Conservation (phyloP, 2,888 invertebrate genomes). For the Xylota segnis region DNA sequence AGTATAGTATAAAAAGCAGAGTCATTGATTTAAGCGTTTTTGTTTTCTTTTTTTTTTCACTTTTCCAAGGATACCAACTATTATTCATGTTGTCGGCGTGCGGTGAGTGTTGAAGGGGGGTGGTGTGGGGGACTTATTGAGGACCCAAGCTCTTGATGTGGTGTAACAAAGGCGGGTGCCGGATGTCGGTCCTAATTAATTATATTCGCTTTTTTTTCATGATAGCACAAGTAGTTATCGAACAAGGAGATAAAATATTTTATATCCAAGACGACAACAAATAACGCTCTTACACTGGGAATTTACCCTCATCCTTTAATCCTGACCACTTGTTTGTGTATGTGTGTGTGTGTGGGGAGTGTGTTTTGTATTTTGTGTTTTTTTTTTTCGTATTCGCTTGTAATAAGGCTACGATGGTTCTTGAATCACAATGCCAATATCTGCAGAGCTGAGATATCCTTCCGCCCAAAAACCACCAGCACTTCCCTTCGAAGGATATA, state of each 20-base stretch:
- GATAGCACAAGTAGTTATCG: slow-evolving; percentile 70
- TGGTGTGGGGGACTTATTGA: slow-evolving; percentile 2
- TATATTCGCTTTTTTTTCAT: slow-evolving; percentile 55
- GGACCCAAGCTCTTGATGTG: slow-evolving; percentile 18
- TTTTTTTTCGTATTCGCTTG: slow-evolving; percentile 15
- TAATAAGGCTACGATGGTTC: slow-evolving; percentile 54
- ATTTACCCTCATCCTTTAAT: slow-evolving; percentile 51
- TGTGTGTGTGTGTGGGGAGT: slow-evolving; percentile 16
- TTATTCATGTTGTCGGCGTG: slow-evolving; percentile 51
- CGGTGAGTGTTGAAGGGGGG: not conserved
- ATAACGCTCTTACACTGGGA: slow-evolving; percentile 50
- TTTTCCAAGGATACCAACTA: slow-evolving; percentile 61
- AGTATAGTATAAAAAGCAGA: slow-evolving; percentile 31
- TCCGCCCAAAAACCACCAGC: slow-evolving; percentile 20
- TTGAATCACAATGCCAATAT: slow-evolving; percentile 69
- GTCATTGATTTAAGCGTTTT: slow-evolving; percentile 47
- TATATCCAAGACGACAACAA: slow-evolving; percentile 69
- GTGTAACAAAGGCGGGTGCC: slow-evolving; percentile 56
- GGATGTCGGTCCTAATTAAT: slow-evolving; percentile 67
- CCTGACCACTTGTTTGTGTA: slow-evolving; percentile 19
- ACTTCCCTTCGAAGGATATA: slow-evolving; percentile 14
- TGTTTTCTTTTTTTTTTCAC: slow-evolving; percentile 10
- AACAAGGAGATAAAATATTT: slow-evolving; percentile 74
- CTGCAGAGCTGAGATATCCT: slow-evolving; percentile 70
- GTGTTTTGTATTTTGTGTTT: not conserved